These are phyloP conservation scores for Corvus moneduloides DNA, from an alignment of 2,113 vertebrate genomes.

Conservation along the genomic window DNA sequence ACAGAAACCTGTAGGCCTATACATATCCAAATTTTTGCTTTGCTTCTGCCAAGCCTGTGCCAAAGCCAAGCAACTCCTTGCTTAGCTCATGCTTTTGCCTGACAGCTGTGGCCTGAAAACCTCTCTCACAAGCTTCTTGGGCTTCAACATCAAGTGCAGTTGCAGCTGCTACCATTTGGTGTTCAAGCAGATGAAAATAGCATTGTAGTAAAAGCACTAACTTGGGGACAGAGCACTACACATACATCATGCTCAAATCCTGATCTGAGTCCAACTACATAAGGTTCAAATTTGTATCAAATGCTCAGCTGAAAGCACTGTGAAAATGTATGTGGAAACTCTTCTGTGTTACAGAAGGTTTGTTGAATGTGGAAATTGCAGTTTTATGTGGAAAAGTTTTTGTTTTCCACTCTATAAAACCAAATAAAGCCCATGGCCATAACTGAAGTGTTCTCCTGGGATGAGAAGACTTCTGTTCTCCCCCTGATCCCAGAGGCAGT, in stretches of 20 bases:
- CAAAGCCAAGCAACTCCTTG: neutral
- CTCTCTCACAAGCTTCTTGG: neutral
- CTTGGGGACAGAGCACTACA: neutral
- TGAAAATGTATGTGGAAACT: neutral
- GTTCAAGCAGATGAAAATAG: neutral
- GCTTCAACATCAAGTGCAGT: neutral
- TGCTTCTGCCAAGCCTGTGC: neutral
- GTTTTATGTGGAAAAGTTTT: neutral
- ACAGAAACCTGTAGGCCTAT: neutral
- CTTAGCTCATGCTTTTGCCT: neutral
- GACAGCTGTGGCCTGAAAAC: neutral
- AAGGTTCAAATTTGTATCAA: fast-evolving
- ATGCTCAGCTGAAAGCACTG: neutral
- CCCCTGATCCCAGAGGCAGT: neutral
- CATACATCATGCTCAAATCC: neutral
- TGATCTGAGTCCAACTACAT: neutral
- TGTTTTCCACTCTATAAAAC: neutral
- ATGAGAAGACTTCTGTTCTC: neutral
- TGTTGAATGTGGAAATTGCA: neutral
- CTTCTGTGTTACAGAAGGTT: neutral
- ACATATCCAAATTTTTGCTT: fast-evolving
- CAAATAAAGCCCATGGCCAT: neutral
- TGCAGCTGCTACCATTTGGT: neutral
- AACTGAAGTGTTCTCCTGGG: neutral
- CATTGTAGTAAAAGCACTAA: neutral